Evolutionary conservation across 2,113 vertebrate species (phyloP), one percentile per base, ranked within the genome.

Genomic region (Tetraodon nigroviridis): DNA sequence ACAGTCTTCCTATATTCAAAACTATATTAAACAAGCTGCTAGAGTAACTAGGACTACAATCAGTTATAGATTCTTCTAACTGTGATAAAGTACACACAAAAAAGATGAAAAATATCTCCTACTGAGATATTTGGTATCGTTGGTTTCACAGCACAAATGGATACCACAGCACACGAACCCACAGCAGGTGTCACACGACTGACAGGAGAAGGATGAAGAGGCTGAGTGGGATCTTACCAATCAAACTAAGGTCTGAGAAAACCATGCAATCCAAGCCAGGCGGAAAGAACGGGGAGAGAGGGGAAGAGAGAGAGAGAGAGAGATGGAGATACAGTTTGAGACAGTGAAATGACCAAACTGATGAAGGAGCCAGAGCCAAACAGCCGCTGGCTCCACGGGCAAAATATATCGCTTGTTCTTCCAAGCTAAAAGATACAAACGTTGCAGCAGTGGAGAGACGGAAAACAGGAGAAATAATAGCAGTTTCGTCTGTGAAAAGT

Each of bases 221-320:
- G 89, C 88, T 82, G 87, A 91, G 89, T 90, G 73, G 73, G 89
- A 86, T 92, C 96, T 97, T 97, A 98, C 94, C 94, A 94, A 95
- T 94, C 90, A 96, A 94, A 96, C 92, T 94, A 93, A 91, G 94
- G 89, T 95, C 94, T 97, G 94, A 95, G 92, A 84, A 92, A 92
- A 90, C 93, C 96, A 95, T 97, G 94, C 93, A 96, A 93, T 93
- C 94, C 94, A 88, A 90, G 94, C 83, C 83, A 84, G 76, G 86
- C 77, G 70, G 77, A 84, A 78, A 87, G 78, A 37, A 37, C 32
- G 10, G 32, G 32, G 32, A 5, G 3, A 27, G 42, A 78, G 46
- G 54, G 69, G 68, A 74, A 66, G 58, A 78, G 74, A 80, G 63
- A 71, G 65, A 82, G 55, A 83, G 71, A 82, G 62, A 83, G 75